Evolutionary conservation across 2,797 vertebrate genomes (phyloP).

Genomic region (Acanthurus tractus): DNA sequence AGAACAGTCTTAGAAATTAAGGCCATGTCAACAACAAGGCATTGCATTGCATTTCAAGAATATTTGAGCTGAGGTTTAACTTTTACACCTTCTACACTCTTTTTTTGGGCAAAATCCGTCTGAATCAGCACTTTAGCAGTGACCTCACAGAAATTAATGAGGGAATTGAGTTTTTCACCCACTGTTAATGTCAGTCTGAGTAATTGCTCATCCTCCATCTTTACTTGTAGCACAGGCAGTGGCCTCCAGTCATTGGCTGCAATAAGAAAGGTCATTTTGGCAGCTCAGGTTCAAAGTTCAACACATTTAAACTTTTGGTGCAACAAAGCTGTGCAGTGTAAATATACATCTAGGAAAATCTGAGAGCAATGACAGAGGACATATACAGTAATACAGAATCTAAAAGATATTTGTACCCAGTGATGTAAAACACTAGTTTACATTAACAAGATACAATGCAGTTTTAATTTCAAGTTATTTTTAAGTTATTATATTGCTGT

Average conservation of each 20-base stretch:
- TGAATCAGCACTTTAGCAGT: background rate
- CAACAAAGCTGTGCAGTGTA: background rate
- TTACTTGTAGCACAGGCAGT: background rate
- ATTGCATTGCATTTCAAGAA: background rate
- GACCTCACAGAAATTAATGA: background rate
- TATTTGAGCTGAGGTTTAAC: background rate
- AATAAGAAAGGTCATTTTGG: background rate
- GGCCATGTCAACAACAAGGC: too few species aligned
- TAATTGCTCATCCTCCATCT: background rate
- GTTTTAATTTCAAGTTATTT: background rate
- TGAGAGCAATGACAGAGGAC: background rate
- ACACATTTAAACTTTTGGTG: background rate
- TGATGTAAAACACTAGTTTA: background rate
- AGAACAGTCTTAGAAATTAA: too few species aligned
- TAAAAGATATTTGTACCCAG: background rate
- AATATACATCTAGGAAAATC: background rate
- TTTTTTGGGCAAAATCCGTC: background rate
- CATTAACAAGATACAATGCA: background rate
- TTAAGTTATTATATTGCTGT: background rate
- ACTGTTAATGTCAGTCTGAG: background rate
- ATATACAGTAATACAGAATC: background rate
- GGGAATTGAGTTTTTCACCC: background rate
- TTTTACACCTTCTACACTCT: background rate
- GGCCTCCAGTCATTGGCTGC: background rate
- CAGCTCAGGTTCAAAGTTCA: constrained; percentile 1